These are phyloP conservation scores for Troilus luridus DNA, from an alignment of 2,888 invertebrate genomes.

Conservation along the genomic window DNA sequence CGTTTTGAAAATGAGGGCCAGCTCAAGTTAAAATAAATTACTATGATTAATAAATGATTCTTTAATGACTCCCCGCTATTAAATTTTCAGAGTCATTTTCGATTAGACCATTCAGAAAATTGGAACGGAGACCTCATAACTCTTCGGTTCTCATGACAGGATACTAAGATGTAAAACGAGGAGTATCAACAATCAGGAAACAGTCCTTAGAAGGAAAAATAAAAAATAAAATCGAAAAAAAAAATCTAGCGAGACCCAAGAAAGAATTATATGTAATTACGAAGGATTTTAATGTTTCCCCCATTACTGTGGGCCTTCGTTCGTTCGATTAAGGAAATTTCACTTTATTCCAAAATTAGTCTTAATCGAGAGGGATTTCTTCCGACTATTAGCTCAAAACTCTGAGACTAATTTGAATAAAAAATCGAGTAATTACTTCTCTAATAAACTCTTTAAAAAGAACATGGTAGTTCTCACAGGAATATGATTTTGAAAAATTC, in stretches of 20 bases:
- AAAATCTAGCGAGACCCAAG: not conserved
- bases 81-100: not conserved
- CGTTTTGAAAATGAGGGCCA: too few species aligned
- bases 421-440: slow-evolving; percentile 18
- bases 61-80: too few species aligned
- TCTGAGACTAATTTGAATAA: slow-evolving; percentile 56
- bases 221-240: slow-evolving; percentile 30
- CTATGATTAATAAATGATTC: too few species aligned
- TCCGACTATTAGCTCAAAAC: slow-evolving; percentile 54
- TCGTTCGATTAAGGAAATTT: slow-evolving; percentile 45
- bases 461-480: not conserved
- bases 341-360: slow-evolving; percentile 53
- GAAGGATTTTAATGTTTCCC: slow-evolving; percentile 53
- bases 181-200: slow-evolving; percentile 10
- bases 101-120: not conserved
- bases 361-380: slow-evolving; percentile 11
- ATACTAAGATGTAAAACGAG: not conserved
- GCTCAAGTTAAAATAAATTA: too few species aligned
- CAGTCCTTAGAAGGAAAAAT: not conserved
- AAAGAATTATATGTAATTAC: slow-evolving; percentile 54
- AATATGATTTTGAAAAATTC: not conserved
- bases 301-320: slow-evolving; percentile 5
- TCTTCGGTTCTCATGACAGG: not conserved
- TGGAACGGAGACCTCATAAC: not conserved
- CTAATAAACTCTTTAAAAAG: not conserved